Base-by-base conservation (phyloP, 2,797 vertebrate species). In the Cirrhinus mrigala region DNA sequence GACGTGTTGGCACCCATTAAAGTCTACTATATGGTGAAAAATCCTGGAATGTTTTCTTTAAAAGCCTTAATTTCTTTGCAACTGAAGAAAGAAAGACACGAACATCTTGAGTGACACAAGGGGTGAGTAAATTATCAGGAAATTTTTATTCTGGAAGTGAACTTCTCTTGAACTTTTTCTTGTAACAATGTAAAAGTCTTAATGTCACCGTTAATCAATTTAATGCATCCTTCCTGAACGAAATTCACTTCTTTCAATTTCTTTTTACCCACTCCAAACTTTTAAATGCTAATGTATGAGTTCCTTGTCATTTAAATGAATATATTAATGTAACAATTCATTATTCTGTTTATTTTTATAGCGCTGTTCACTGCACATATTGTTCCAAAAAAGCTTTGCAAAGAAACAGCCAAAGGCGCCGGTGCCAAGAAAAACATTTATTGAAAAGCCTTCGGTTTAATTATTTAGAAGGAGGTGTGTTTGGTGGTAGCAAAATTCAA, bases 391-490 rank as follows among this genome's bases (percentile, higher is more conserved):
- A 33, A 76, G 29, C 50, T 37, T 7, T 15, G 33, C 18, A 76
- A 56, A 15, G 29, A 56, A 37, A 56, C 48, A 54, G 50, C 73
- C 10, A 14, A 64, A 20, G n/a, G 37, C 14, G 33, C 44, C 54
- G 20, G 58, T 6, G 14, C 29, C 37, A 64, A 46, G 12, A 24
- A 54, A 78, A 64, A 66, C 14, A 37, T 48, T 48, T 7, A 64
- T 48, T 20, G 15, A 46, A 10, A 24, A 48, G 16, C 6, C 40
- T 76, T 40, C 33, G 44, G 24, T 80, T 66, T 50, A 29, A 80
- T 80, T 64, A 50, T 80, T 68, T 33, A 50, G 10, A 80, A 20
- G 24, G 15, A 48, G 66, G 54, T 48, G 50, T 82, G 66, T 66
- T 79, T 60, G 37, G 29, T 48, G 40, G 62, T 27, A 70, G 68